Evolutionary conservation across 2,888 invertebrate genomes (phyloP).

Genomic region (Euplexia lucipara): DNA sequence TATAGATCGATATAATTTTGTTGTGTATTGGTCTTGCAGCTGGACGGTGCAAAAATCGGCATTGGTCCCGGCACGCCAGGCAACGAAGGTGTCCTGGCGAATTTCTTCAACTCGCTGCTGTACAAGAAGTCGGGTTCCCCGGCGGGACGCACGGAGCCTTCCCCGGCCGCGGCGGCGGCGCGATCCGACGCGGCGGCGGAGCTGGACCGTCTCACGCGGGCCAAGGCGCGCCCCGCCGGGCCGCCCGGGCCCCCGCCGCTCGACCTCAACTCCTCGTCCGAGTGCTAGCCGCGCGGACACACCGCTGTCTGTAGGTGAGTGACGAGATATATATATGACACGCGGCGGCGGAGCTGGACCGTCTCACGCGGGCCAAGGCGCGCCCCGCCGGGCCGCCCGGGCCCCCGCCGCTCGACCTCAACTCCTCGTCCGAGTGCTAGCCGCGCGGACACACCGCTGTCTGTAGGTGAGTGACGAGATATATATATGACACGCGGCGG

Average conservation of each 20-base stretch:
- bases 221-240: constrained; percentile 80
- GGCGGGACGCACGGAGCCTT: constrained; percentile 84
- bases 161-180: constrained; percentile 90
- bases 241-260: constrained; percentile 93
- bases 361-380: constrained; percentile 94
- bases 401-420: constrained; percentile 92
- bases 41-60: constrained; percentile 94
- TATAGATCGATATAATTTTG: too few species aligned
- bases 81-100: constrained; percentile 97
- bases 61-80: constrained; percentile 93
- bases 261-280: constrained; percentile 90
- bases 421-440: constrained; percentile 86
- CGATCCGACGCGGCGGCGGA: constrained; percentile 98
- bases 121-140: constrained; percentile 97
- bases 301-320: constrained; percentile 38
- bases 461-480: constrained; percentile 27
- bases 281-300: constrained; percentile 76
- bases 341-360: constrained; percentile 98
- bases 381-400: constrained; percentile 85
- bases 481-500: constrained; percentile 96
- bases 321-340: constrained; percentile 90
- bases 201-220: constrained; percentile 96
- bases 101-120: constrained; percentile 99
- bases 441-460: constrained; percentile 43
- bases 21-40: constrained; percentile 78